Evolutionary conservation across 2,113 vertebrate genomes (phyloP).

Genomic region (Marmota flaviventris): DNA sequence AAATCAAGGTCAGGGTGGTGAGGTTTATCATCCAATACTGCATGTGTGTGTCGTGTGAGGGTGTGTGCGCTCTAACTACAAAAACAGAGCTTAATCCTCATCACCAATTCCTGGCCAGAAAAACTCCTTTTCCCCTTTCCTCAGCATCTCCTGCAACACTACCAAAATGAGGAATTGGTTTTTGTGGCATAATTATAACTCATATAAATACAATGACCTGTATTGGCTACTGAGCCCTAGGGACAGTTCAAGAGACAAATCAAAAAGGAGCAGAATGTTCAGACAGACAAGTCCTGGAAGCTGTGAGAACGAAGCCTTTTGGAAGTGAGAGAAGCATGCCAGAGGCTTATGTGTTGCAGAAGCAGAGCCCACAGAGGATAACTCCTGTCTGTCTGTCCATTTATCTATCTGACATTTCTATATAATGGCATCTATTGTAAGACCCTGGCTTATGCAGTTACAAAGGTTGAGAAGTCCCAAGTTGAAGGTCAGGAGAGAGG

Average conservation of each 20-base stretch:
- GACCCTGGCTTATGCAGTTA: not conserved
- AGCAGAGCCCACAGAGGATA: not conserved
- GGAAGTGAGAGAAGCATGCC: too few species aligned
- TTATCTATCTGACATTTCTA: not conserved
- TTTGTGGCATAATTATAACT: slow-evolving; percentile 6
- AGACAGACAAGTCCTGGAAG: not conserved
- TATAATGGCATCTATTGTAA: not conserved
- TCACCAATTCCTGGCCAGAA: not conserved
- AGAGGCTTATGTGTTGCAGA: not conserved
- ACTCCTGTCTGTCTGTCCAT: not conserved
- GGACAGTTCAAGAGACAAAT: not conserved
- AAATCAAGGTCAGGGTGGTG: not conserved
- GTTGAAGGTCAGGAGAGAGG: not conserved
- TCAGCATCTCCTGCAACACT: not conserved
- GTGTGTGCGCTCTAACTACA: not conserved
- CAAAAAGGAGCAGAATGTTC: not conserved
- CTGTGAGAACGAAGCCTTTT: not conserved
- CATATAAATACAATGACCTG: not conserved
- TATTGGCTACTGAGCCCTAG: not conserved
- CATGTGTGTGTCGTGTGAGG: too few species aligned
- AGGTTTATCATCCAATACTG: not conserved
- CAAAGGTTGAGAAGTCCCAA: not conserved
- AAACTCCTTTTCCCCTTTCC: not conserved
- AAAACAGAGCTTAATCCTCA: not conserved
- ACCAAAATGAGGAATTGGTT: not conserved